phyloP scores from a whole-genome alignment of 2,888 invertebrate genomes.

The Rhyacophila evoluta region DNA sequence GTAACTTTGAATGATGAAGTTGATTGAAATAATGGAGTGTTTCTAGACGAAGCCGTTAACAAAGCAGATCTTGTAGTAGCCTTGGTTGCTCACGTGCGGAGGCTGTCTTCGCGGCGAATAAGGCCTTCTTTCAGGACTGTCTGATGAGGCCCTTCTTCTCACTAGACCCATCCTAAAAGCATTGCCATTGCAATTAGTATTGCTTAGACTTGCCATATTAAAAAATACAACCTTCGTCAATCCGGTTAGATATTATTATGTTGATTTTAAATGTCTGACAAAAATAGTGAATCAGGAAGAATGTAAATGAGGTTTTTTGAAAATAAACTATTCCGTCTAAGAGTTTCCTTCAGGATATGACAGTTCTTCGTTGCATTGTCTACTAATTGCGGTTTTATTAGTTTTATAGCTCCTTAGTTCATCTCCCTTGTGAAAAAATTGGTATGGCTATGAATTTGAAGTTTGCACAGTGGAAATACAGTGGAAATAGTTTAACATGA shows the following conservation, averaged over 20 bases:
- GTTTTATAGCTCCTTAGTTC: too few species aligned
- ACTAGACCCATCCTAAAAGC: conserved; percentile 67
- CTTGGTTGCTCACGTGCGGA: conserved; percentile 67
- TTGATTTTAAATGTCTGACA: neutral
- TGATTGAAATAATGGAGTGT: neutral
- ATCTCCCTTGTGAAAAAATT: too few species aligned
- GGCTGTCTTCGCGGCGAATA: conserved; percentile 71
- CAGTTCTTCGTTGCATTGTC: too few species aligned
- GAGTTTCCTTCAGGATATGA: too few species aligned
- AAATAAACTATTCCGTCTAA: too few species aligned
- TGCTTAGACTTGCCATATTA: neutral
- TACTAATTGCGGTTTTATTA: too few species aligned
- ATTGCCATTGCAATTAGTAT: neutral
- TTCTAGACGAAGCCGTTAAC: conserved; percentile 70
- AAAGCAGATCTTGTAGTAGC: conserved; percentile 72
- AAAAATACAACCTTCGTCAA: neutral
- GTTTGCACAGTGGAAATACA: too few species aligned
- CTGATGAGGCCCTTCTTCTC: conserved; percentile 69
- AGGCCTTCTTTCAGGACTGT: conserved; percentile 70
- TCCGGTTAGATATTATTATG: neutral
- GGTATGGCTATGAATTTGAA: too few species aligned
- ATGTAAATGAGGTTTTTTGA: too few species aligned
- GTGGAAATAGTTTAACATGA: too few species aligned
- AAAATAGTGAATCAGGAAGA: too few species aligned
- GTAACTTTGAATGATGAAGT: neutral